phyloP scores from a whole-genome alignment of 2,113 vertebrate genomes.

The Vulpes ferrilata region DNA sequence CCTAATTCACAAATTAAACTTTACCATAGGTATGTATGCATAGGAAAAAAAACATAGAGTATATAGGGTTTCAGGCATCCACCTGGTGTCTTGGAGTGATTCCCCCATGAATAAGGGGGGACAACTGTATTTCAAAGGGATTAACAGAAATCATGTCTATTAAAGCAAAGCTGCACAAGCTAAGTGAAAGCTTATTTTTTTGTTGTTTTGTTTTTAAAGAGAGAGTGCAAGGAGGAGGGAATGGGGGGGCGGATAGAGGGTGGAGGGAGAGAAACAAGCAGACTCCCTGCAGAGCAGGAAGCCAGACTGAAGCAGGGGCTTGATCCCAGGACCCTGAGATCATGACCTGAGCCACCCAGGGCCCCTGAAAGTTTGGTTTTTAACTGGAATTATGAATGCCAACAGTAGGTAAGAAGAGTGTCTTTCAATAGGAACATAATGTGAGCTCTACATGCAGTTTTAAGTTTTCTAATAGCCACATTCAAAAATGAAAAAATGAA shows the following conservation, averaged over 20 bases:
- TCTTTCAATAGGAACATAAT: slow-evolving; percentile 14
- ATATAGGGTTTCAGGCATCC: background rate
- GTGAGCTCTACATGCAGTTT: background rate
- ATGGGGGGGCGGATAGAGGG: background rate
- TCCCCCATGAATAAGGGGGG: background rate
- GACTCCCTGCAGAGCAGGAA: background rate
- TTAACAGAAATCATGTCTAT: background rate
- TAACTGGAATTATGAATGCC: slow-evolving; percentile 2
- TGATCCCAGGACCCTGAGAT: background rate
- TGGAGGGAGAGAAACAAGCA: background rate
- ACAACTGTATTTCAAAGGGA: background rate
- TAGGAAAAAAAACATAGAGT: background rate
- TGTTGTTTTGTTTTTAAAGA: background rate
- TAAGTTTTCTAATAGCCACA: slow-evolving; percentile 15
- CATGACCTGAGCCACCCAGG: background rate
- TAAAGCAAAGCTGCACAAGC: background rate
- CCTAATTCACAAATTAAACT: background rate
- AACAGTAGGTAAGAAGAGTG: background rate
- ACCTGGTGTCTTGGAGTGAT: background rate
- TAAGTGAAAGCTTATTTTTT: background rate
- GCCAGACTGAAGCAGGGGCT: background rate
- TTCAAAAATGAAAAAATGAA: slow-evolving; percentile 49
- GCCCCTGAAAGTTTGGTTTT: background rate
- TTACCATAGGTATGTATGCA: background rate
- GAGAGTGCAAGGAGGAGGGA: background rate